A percentile compares a stretch with the other conserved stretches of the same genome.
phyloP scores from a whole-genome alignment of 2,113 vertebrate species.

The Coracopsis vasa region DNA sequence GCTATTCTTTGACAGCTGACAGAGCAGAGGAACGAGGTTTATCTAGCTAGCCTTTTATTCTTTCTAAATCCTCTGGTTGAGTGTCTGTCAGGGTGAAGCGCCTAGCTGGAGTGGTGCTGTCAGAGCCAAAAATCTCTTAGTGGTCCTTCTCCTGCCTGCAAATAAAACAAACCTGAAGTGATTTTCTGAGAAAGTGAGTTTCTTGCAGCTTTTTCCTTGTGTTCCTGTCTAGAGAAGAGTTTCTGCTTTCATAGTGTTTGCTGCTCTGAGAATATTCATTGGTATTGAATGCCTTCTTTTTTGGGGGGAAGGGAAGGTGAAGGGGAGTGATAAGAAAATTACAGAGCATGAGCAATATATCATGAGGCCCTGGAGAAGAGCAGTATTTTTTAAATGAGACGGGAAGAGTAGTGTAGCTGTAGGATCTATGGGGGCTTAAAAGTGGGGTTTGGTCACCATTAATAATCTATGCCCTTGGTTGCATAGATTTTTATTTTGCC shows the following conservation, averaged over 20 bases:
- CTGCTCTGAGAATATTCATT: neutral
- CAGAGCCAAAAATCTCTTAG: slow-evolving; percentile 64
- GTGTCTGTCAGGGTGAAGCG: slow-evolving; percentile 46
- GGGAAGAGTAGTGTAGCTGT: neutral
- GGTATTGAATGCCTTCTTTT: neutral
- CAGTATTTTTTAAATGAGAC: neutral
- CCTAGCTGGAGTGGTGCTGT: slow-evolving; percentile 58
- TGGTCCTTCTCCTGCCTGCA: neutral
- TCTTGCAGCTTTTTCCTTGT: neutral
- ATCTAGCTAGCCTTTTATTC: slow-evolving; percentile 69
- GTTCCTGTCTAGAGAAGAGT: neutral
- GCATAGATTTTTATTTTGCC: neutral
- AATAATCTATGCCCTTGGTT: neutral
- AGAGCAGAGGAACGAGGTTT: slow-evolving; percentile 58
- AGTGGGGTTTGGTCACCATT: neutral
- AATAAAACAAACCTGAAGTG: slow-evolving; percentile 1
- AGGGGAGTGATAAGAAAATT: neutral
- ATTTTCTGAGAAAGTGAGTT: neutral
- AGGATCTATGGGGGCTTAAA: neutral
- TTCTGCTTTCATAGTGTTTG: neutral
- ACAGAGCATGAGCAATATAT: neutral
- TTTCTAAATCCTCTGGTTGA: slow-evolving; percentile 55
- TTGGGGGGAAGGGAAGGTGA: neutral
- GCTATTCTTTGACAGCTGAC: slow-evolving; percentile 63
- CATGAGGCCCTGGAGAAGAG: neutral